Percentiles rank a stretch among this genome's conserved stretches.
phyloP scores from a whole-genome alignment of 1,140 invertebrate species.

The Sarcophaga peregrina region DNA sequence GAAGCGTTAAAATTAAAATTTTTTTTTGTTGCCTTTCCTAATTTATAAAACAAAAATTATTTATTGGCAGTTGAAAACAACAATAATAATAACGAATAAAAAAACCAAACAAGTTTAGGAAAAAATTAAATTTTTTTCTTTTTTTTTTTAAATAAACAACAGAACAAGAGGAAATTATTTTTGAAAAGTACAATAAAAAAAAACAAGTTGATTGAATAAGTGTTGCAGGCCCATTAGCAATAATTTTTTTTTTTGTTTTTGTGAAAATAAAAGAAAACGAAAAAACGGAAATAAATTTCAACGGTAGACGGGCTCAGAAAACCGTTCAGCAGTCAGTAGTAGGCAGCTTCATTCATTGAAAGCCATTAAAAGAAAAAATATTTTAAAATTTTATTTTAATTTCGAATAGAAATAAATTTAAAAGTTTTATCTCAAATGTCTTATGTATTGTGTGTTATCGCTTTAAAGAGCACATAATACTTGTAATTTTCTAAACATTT shows the following conservation, averaged over 20 bases:
- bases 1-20: conserved; percentile 36
- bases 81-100: too few species aligned
- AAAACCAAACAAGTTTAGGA: too few species aligned
- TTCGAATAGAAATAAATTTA: not conserved
- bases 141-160: too few species aligned
- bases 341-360: not conserved
- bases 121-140: too few species aligned
- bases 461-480: not conserved
- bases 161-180: not conserved
- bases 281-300: not conserved
- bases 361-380: not conserved
- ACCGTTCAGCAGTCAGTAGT: too few species aligned
- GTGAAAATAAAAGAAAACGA: too few species aligned
- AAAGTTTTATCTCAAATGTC: too few species aligned
- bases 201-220: conserved; percentile 14
- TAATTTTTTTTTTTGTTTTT: too few species aligned
- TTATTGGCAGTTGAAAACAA: not conserved
- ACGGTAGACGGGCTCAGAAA: not conserved
- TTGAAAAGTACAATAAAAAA: not conserved
- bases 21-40: not conserved
- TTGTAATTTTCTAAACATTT: not conserved
- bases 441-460: not conserved
- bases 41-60: not conserved
- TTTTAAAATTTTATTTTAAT: not conserved
- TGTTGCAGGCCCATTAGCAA: conserved; percentile 8